Evolutionary conservation across 2,797 vertebrate species (phyloP).

Genomic region (Odontamblyopus lacepedii): DNA sequence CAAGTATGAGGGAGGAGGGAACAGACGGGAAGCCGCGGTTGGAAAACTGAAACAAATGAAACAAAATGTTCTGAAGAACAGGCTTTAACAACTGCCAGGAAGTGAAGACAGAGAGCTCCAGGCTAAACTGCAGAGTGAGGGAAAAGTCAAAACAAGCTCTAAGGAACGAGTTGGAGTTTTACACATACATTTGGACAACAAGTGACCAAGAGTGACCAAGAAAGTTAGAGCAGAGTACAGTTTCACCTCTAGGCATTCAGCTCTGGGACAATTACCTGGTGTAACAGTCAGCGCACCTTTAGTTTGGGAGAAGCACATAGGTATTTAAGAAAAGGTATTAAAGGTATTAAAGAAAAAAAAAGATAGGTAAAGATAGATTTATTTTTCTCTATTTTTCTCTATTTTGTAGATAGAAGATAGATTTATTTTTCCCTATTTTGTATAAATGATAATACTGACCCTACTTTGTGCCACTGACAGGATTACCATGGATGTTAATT

Average conservation of each 20-base stretch:
- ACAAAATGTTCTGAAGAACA: constrained; percentile 72
- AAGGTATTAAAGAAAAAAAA: background rate
- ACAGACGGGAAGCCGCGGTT: constrained; percentile 61
- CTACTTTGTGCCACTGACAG: too few species aligned
- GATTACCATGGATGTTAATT: too few species aligned
- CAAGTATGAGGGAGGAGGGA: constrained; percentile 68
- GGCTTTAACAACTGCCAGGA: constrained; percentile 58
- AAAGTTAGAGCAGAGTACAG: background rate
- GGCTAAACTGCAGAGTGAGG: constrained; percentile 24
- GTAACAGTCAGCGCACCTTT: background rate
- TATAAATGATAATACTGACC: too few species aligned
- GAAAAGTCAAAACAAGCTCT: constrained; percentile 23
- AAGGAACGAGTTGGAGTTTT: constrained; percentile 6
- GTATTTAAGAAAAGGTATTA: too few species aligned
- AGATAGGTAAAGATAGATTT: background rate
- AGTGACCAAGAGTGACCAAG: background rate
- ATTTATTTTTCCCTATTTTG: too few species aligned
- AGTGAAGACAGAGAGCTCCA: constrained; percentile 37
- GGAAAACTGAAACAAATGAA: constrained; percentile 65
- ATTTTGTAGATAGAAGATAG: background rate
- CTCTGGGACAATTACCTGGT: background rate
- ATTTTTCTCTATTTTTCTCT: too few species aligned
- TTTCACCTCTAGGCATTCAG: background rate
- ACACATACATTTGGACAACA: background rate
- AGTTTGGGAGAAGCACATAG: too few species aligned